These are phyloP conservation scores for Gallirallus australis DNA, from an alignment of 2,797 vertebrate genomes.

Conservation along the genomic window DNA sequence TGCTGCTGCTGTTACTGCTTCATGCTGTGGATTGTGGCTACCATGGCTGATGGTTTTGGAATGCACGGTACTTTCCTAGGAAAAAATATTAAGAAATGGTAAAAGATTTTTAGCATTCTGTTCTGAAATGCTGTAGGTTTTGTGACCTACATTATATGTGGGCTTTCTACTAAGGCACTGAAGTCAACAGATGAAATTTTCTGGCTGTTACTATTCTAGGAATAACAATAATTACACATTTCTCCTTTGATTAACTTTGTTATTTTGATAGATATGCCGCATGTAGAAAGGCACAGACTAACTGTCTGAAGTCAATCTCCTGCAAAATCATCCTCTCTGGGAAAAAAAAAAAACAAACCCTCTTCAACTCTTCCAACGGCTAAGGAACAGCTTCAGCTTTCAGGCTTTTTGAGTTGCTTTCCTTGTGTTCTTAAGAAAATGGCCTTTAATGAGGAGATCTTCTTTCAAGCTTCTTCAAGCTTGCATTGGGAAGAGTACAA, in stretches of 20 bases:
- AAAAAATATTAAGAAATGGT: too few relatives aligned
- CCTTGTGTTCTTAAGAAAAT: neutral
- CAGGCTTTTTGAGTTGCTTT: neutral
- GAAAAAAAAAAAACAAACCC: neutral
- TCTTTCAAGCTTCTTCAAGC: neutral
- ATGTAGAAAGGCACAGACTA: neutral
- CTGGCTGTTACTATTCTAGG: neutral
- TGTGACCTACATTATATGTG: neutral
- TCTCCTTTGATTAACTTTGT: neutral
- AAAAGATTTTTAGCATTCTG: neutral
- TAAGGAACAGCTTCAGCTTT: neutral
- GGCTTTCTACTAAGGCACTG: neutral
- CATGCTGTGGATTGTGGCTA: neutral
- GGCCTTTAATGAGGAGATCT: neutral
- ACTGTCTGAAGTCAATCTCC: neutral
- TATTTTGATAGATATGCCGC: neutral
- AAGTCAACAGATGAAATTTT: neutral
- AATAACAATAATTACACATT: neutral
- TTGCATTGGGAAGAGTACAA: neutral
- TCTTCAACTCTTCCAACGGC: neutral
- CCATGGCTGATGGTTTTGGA: neutral
- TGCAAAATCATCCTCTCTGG: neutral
- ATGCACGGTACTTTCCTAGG: rapidly evolving
- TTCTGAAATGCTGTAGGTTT: neutral
- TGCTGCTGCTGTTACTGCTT: neutral